These are phyloP conservation scores for Trichomycterus rosablanca DNA, from an alignment of 2,113 vertebrate species.

Conservation along the genomic window DNA sequence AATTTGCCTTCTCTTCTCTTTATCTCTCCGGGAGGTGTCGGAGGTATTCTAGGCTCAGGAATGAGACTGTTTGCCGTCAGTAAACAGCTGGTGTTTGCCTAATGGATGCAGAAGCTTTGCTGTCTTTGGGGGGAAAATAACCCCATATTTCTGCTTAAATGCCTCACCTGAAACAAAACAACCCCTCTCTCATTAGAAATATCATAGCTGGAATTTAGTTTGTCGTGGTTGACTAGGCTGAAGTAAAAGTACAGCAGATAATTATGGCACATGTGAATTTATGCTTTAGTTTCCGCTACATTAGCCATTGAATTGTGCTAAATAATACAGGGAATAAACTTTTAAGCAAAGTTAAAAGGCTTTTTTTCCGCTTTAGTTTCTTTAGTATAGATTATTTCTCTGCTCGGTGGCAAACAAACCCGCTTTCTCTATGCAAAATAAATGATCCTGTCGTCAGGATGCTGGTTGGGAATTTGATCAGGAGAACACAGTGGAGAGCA, in stretches of 20 bases:
- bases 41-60: slow-evolving; percentile 45
- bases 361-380: too few species aligned
- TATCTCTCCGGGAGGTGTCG: slow-evolving; percentile 5
- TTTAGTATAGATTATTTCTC: slow-evolving; percentile 15
- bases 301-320: too few species aligned
- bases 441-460: slow-evolving; percentile 42
- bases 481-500: slow-evolving; percentile 23
- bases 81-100: slow-evolving; percentile 74
- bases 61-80: slow-evolving; percentile 56
- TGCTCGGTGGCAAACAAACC: slow-evolving; percentile 27
- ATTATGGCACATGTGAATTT: background rate
- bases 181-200: slow-evolving; percentile 10
- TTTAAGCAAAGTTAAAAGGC: too few species aligned
- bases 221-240: background rate
- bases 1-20: background rate
- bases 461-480: slow-evolving; percentile 40
- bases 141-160: slow-evolving; percentile 58
- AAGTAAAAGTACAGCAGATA: background rate
- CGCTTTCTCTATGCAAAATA: slow-evolving; percentile 39
- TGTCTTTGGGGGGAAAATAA: slow-evolving; percentile 60
- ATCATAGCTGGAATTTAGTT: background rate
- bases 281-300: background rate
- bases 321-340: too few species aligned
- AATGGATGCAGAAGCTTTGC: slow-evolving; percentile 64
- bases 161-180: slow-evolving; percentile 54